Evolutionary conservation across 2,888 invertebrate genomes (phyloP), one percentile per base, ranked within the genome.

Genomic region (Alsophila aescularia): DNA sequence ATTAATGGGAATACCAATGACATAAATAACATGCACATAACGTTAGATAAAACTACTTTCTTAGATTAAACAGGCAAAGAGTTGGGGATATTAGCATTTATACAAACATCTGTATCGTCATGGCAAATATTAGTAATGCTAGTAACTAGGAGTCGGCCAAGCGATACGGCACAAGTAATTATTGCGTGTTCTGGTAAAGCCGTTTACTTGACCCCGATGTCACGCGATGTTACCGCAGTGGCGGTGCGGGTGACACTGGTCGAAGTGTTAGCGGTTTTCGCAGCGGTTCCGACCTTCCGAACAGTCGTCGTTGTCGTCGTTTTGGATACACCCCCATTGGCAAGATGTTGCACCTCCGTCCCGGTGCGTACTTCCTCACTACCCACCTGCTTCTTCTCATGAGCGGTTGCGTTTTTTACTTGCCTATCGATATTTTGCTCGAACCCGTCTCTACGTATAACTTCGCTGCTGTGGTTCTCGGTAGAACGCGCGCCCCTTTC

Each of bases 231-330:
- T 45, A 85, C 80, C 10, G 83, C 83, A 14, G 88, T 85, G 9
- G 90, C 79, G 15, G 85, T 87, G 14, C 86, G 81, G 27, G 81
- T 83, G 18, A 86, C 84, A 0, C 79, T 73, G 0, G 83, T 83
- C 4, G 83, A 73, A 39, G 83, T 74, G 54, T 86, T 88, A 3
- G 86, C 90, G 12, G 83, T 85, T 63, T 70, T 86, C 5, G 88
- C 87, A 7, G 86, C 76, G 0, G 87, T 84, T 2, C 90, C 91
- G 5, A 89, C 74, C 69, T 85, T 90, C 36, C 72, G 78, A 15
- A 88, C 69, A 2, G 90, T 90, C 9, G 87, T 90, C 1, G 88
- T 90, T 5, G 90, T 89, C 5, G 90, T 91, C 2, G 88, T 90
- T 60, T 83, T 87, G 24, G 86, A 66, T 41, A 77, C 71, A 37